Evolutionary conservation across 2,113 vertebrate genomes (phyloP).

Genomic region (Otus sunia): DNA sequence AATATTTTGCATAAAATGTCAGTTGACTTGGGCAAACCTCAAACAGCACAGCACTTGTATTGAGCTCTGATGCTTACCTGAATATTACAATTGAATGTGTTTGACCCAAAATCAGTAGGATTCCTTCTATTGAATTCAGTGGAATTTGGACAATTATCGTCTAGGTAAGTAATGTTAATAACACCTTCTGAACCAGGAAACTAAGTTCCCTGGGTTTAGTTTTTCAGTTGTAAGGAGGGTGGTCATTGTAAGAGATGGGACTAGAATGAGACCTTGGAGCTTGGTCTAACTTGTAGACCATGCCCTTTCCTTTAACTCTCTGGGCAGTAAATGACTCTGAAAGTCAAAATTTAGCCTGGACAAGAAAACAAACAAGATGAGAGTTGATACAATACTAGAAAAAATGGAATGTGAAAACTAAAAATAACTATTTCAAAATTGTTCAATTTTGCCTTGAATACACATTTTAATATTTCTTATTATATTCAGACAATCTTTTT

Average conservation of each 20-base stretch:
- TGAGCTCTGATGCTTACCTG: neutral
- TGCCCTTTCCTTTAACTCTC: neutral
- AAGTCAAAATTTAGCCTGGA: neutral
- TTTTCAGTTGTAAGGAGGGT: neutral
- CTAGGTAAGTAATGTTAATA: neutral
- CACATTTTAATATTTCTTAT: neutral
- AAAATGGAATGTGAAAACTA: neutral
- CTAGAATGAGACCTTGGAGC: neutral
- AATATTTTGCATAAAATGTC: slow-evolving; percentile 17
- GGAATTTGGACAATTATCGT: neutral
- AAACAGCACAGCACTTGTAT: neutral
- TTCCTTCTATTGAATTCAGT: neutral
- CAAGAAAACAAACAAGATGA: neutral
- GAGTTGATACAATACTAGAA: neutral
- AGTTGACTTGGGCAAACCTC: neutral
- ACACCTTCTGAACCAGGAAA: neutral
- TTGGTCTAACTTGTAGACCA: neutral
- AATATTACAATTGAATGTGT: neutral
- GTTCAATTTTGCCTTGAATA: neutral
- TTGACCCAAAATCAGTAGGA: neutral
- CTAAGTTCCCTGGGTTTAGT: neutral
- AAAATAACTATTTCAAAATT: neutral
- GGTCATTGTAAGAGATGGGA: neutral
- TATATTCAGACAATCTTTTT: neutral
- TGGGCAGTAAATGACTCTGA: neutral